phyloP scores from a whole-genome alignment of 2,888 invertebrate species.

The Scelioninae gen. 1 region DNA sequence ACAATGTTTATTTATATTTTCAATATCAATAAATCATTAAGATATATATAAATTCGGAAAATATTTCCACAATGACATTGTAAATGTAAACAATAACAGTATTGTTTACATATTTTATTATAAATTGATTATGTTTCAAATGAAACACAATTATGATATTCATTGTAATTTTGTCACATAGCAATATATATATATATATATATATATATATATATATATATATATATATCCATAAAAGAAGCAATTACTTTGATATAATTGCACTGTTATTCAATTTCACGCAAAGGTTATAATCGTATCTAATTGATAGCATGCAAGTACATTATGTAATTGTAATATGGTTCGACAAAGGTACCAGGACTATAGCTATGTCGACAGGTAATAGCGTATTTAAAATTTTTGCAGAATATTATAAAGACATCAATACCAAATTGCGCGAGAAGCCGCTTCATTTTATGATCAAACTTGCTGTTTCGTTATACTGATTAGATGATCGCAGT shows the following conservation, averaged over 20 bases:
- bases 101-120: too few relatives aligned
- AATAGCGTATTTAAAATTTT: neutral
- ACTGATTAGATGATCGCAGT: neutral
- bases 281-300: constrained; percentile 22
- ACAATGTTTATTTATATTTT: too few relatives aligned
- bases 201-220: too few relatives aligned
- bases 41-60: too few relatives aligned
- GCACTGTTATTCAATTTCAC: constrained; percentile 28
- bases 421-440: neutral
- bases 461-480: neutral
- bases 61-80: too few relatives aligned
- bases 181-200: too few relatives aligned
- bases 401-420: neutral
- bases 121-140: neutral
- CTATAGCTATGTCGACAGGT: neutral
- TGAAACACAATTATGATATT: neutral
- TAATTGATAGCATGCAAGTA: constrained; percentile 25
- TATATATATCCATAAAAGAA: constrained; percentile 15
- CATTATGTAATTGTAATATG: constrained; percentile 15
- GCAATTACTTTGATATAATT: constrained; percentile 13
- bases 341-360: constrained; percentile 8
- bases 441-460: constrained; percentile 2
- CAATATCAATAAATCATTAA: too few relatives aligned
- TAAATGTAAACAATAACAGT: too few relatives aligned
- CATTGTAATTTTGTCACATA: neutral